phyloP scores from a whole-genome alignment of 2,113 vertebrate genomes.

The Prionailurus viverrinus region DNA sequence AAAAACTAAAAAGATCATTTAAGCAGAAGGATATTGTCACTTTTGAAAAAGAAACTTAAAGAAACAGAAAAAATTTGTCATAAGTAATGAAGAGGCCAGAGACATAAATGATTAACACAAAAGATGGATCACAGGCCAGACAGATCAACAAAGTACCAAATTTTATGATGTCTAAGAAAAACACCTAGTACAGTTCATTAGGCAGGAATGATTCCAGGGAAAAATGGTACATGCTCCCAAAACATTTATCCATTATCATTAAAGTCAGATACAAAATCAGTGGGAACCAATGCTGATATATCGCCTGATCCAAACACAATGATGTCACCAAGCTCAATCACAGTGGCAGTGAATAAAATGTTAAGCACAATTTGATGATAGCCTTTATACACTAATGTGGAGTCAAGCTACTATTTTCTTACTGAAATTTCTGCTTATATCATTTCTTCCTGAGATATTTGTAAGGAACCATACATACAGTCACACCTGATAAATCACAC shows the following conservation, averaged over 20 bases:
- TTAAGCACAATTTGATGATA: not conserved
- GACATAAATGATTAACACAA: not conserved
- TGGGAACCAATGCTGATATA: not conserved
- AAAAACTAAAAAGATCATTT: slow-evolving; percentile 52
- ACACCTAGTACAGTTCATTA: not conserved
- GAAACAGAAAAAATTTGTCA: slow-evolving; percentile 23
- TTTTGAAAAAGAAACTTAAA: slow-evolving; percentile 28
- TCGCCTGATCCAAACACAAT: not conserved
- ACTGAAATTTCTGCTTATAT: not conserved
- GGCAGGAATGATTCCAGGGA: not conserved
- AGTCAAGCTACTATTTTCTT: not conserved
- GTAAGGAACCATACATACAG: not conserved
- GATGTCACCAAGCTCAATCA: not conserved
- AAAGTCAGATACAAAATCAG: slow-evolving; percentile 36
- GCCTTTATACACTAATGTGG: not conserved
- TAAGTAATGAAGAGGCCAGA: not conserved
- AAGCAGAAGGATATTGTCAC: slow-evolving; percentile 13
- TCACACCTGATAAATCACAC: not conserved
- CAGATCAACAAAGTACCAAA: not conserved
- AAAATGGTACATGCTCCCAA: not conserved
- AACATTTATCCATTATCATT: not conserved
- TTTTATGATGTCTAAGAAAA: slow-evolving; percentile 42
- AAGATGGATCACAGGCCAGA: not conserved
- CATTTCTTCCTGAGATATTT: not conserved
- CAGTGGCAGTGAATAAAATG: not conserved